Conservation (phyloP, 2,888 invertebrate species). For the Cordilura impudica region DNA sequence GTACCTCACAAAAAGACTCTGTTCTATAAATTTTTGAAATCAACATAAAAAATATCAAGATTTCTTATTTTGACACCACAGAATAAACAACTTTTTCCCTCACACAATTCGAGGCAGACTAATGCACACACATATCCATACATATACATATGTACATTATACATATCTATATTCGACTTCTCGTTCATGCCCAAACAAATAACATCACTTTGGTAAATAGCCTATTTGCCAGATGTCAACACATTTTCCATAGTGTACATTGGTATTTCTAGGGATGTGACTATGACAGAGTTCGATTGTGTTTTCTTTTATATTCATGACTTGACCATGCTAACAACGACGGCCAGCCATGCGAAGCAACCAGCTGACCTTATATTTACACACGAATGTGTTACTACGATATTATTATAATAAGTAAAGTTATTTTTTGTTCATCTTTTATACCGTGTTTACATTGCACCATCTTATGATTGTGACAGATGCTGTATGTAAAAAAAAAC, state of each 20-base stretch:
- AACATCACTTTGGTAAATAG: conserved; percentile 20
- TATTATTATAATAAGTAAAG: background rate
- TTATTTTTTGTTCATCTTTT: background rate
- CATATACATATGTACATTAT: background rate
- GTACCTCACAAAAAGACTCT: too few species aligned
- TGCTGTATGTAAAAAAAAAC: too few species aligned
- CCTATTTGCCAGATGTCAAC: conserved; percentile 55
- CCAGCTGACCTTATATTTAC: background rate
- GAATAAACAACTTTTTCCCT: too few species aligned
- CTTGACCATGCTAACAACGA: conserved; percentile 20
- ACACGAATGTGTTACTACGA: background rate
- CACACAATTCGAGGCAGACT: too few species aligned
- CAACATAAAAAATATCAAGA: too few species aligned
- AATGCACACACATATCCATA: background rate
- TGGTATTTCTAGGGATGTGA: background rate
- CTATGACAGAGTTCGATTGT: conserved; percentile 5
- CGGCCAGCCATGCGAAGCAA: background rate
- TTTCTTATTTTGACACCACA: too few species aligned
- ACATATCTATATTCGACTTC: background rate
- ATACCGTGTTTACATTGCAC: too few species aligned
- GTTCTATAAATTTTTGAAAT: too few species aligned
- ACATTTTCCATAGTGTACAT: conserved; percentile 28
- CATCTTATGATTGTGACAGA: too few species aligned
- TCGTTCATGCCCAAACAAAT: background rate
- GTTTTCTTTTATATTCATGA: conserved; percentile 45